Base-by-base conservation (phyloP, 2,888 invertebrate species). In the Polymixis flavicincta region DNA sequence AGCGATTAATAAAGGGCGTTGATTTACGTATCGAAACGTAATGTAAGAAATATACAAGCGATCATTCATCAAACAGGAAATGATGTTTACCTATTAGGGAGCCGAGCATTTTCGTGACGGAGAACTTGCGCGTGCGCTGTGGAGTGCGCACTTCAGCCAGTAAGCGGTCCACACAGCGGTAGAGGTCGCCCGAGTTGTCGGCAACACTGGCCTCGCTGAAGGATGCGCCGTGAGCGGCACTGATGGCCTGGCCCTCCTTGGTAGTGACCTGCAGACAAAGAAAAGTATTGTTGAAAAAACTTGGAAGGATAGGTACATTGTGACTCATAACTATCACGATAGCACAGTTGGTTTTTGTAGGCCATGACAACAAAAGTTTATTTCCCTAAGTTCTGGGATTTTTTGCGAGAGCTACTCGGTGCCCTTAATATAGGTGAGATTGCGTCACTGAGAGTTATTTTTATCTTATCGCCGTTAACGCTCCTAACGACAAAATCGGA, bases 181-280 rank as follows among this genome's bases (percentile, higher is more conserved):
- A 98, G 64, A 98, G 97, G 87, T 97, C 97, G 25, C 97, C 97
- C 42, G 97, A 97, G 93, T 98, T 98, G 92, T 98, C 98, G 0
- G 98, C 98, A 13, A 98, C 98, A 37, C 98, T 98, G n/a, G 98
- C 97, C 93, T 98, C 98, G 93, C 97, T 97, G 94, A 98, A 98
- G 68, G 97, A 98, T 84, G 98, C 97, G 32, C 97, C 97, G 91
- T 97, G 97, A 75, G 97, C 97, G 59, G 97, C 96, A 60, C 98
- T 98, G 55, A 97, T 92, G 48, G 97, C 96, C 87, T 97, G 97
- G 28, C 98, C 98, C 91, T 98, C 98, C 74, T 97, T 97, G 90
- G 97, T 97, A 63, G 97, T 97, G 76, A 98, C 97, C 98, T 98
- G 97, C 0, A 77, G 86, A 88, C 76, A 90, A 89, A 32, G 52